Evolutionary conservation across 2,888 invertebrate genomes (phyloP), one percentile per base, ranked within the genome.

Genomic region (Microctonus hyperodae): DNA sequence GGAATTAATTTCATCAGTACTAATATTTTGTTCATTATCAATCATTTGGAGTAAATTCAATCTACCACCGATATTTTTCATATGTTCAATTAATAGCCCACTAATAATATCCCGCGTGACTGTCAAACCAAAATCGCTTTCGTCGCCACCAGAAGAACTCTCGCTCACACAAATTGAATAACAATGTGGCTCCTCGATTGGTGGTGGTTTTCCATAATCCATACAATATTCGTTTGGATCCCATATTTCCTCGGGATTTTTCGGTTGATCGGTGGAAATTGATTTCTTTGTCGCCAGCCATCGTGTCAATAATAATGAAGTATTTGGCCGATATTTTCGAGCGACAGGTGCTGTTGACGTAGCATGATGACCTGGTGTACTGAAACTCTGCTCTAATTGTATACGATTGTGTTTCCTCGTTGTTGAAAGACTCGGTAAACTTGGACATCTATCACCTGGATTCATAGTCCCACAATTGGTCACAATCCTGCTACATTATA

Each of bases 121-220:
- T 51, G 75, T 79, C 6, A 85, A 69, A 53, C 78, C 88, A 83
- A 71, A 81, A 62, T 68, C 80, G 70, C 70, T 81, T 71, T 78
- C 76, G 7, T 78, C 79, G 25, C 74, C 91, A 80, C 90, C 91
- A 5, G 33, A 53, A 78, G 92, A 92, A 85, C 91, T 92, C 81
- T 93, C 93, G 85, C 92, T 92, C 86, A 92, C 89, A 81, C 91
- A 91, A 73, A 92, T 91, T 53, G 92, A 91, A 84, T 92, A 82
- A 62, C 80, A 80, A 25, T 81, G 76, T 0, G 81, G 79, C 51
- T 81, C 92, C 83, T 93, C 93, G 67, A 92, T 90, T 33, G 92
- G 92, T 9, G 92, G 92, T 20, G 92, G 91, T 44, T 91, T 91
- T 66, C 92, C 92, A 76, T 91, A 91, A 82, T 92, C 91, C 87